Percentiles rank a stretch among this genome's conserved stretches.
Conservation (phyloP, 92 coral and sea anemone species). For the Siderastrea siderea region DNA sequence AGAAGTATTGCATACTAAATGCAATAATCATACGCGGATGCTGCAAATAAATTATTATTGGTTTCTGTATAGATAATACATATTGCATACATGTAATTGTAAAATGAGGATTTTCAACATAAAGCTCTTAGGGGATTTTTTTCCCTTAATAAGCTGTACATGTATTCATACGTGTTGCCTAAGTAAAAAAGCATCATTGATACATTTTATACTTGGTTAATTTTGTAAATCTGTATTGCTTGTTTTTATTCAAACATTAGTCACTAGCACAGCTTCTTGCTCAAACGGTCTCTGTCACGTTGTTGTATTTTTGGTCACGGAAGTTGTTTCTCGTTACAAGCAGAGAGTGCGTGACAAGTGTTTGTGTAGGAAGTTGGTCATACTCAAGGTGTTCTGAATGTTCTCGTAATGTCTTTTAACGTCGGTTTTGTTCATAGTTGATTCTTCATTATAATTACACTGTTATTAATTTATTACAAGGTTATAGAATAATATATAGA, state of each 20-base stretch:
- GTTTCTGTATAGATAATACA: neutral
- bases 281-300: too few relatives aligned
- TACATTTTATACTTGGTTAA: neutral
- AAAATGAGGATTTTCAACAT: neutral
- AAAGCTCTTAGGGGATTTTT: neutral
- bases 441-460: neutral
- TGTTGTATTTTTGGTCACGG: neutral
- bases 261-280: neutral
- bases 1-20: too few relatives aligned
- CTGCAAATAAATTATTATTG: too few relatives aligned
- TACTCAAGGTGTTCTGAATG: neutral
- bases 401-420: neutral
- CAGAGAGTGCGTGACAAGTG: neutral
- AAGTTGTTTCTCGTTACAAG: neutral
- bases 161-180: neutral
- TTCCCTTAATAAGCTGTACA: neutral
- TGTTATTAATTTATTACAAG: neutral
- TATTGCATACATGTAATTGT: neutral
- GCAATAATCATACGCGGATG: too few relatives aligned
- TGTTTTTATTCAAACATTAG: neutral
- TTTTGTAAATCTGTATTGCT: neutral
- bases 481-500: slow-evolving; percentile 1
- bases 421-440: neutral
- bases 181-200: neutral
- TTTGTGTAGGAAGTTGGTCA: neutral